phyloP scores from a whole-genome alignment of 2,113 vertebrate species.

The Leucopsar rothschildi region DNA sequence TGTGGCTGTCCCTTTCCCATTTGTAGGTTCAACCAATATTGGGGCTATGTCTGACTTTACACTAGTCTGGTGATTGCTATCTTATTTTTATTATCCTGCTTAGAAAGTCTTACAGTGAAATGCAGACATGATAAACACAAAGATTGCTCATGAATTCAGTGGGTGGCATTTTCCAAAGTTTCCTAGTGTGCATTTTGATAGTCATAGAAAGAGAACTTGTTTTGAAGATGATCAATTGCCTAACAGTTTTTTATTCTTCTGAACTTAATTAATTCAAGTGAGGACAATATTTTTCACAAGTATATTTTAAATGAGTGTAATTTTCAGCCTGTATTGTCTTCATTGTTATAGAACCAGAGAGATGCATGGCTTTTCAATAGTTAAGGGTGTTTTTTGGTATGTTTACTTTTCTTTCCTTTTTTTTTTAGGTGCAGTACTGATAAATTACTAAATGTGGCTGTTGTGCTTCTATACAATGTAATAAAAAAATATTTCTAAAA shows the following conservation, averaged over 20 bases:
- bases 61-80: neutral
- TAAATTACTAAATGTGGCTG: neutral
- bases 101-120: neutral
- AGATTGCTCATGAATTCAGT: conserved; percentile 1
- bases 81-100: neutral
- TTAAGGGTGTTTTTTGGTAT: neutral
- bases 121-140: neutral
- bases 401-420: neutral
- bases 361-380: neutral
- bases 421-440: neutral
- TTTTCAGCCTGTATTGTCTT: neutral
- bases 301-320: neutral
- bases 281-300: neutral
- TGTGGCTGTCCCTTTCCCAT: neutral
- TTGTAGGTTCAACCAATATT: neutral
- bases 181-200: conserved; percentile 13
- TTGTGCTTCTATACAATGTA: neutral
- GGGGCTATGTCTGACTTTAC: neutral
- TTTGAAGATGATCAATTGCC: neutral
- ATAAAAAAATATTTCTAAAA: neutral
- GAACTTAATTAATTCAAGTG: neutral
- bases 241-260: neutral
- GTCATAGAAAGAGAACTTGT: neutral
- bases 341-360: neutral
- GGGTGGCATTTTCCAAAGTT: neutral